Conservation (phyloP, 2,888 invertebrate genomes). For the Epinotia demarniana region DNA sequence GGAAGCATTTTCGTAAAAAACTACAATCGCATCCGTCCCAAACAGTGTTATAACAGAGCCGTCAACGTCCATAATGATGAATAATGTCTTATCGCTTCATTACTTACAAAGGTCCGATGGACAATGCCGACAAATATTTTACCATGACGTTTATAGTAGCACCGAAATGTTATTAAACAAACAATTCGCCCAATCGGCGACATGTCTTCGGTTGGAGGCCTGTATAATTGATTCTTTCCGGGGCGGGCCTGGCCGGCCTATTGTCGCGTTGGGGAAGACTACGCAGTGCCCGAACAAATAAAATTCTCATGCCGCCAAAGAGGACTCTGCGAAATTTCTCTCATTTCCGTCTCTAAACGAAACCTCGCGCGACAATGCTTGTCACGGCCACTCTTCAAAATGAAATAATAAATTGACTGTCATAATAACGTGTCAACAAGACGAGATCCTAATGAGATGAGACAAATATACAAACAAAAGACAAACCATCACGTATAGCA, state of each 20-base stretch:
- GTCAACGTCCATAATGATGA: constrained; percentile 63
- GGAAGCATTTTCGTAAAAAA: constrained; percentile 74
- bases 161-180: constrained; percentile 83
- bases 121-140: constrained; percentile 77
- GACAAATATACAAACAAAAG: neutral
- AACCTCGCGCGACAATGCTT: constrained; percentile 73
- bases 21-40: constrained; percentile 71
- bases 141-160: constrained; percentile 76
- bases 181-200: constrained; percentile 82
- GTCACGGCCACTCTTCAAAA: constrained; percentile 70
- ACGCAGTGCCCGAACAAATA: constrained; percentile 68
- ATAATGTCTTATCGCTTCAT: constrained; percentile 72
- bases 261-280: constrained; percentile 61
- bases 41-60: constrained; percentile 70
- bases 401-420: constrained; percentile 77
- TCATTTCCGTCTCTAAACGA: constrained; percentile 80
- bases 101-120: constrained; percentile 69
- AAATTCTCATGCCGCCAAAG: constrained; percentile 72
- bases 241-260: constrained; percentile 70
- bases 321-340: constrained; percentile 74
- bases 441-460: constrained; percentile 56
- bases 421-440: constrained; percentile 76
- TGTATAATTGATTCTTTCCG: constrained; percentile 84
- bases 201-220: constrained; percentile 73
- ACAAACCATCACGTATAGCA: neutral